Base-by-base conservation (phyloP, 2,113 vertebrate genomes). In the Siniperca chuatsi region DNA sequence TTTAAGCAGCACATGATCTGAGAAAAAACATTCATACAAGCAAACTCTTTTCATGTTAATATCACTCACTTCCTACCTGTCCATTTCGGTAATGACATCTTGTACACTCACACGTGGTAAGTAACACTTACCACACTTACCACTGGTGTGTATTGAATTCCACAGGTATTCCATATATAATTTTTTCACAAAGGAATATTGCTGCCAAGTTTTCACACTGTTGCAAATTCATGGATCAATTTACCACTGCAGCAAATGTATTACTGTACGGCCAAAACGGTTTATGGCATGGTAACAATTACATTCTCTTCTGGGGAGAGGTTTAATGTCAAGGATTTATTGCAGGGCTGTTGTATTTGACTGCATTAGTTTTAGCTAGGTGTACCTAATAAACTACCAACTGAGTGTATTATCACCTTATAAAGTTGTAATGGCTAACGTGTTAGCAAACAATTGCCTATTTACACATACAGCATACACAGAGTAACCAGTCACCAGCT, bases 151-250 rank as follows among this genome's bases (percentile, higher is more conserved):
- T 70, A 61, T 58, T 64, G 52, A 68, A 61, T 66, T 78, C 40
- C 44, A 66, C 16, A 67, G n/a, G 23, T 52, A 46, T 40, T 55
- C 25, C 8, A 68, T 76, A 71, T 33, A 33, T 87, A 67, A 9
- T 50, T 42, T 72, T 52, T 50, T 25, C 6, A 50, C 37, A 18
- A 42, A 62, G 9, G 15, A 37, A 73, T 33, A 74, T 11, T 21
- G 44, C 78, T 80, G 67, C 72, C 81, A 82, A 78, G 75, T 62
- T 90, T 67, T 75, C 20, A 0, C 20, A 42, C 42, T 60, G 48
- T 44, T 61, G 8, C 52, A 80, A 78, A 85, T 81, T 25, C 48
- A 82, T 48, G 40, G 23, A 82, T 88, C 67, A 70, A 61, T 86
- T 89, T 83, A 71, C 78, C 61, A 6, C 35, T 72, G 6, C 67